Evolutionary conservation across 2,888 invertebrate species (phyloP), one percentile per base, ranked within the genome.

Genomic region (Sarcophaga variegata): DNA sequence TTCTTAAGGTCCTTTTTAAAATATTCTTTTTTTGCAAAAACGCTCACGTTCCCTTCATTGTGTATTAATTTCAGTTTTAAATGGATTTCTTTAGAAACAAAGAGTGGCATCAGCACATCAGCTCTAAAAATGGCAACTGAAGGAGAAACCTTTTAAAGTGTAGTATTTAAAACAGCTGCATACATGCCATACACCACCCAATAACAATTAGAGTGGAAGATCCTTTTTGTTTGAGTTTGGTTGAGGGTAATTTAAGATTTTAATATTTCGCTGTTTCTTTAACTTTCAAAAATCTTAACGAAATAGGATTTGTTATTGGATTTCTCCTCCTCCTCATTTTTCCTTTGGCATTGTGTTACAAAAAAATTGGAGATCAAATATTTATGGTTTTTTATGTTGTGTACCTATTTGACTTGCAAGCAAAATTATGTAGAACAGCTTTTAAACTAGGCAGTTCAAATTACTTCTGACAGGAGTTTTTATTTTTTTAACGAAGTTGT

Each of bases 141-240:
- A 72, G 8, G 37, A 10, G 10, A 37, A 86, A 77, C 69, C 72
- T 86, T 83, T 81, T 83, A 74, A 81, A 69, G 76, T 83, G 74
- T 72, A 77, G 77, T 83, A 78, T 86, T 80, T 77, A 64, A 77
- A 80, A 77, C 76, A 80, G 54, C 54, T 74, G 80, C 63, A 70
- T 49, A 49, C 62, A 80, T 10, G 3, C 37, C 37, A 37, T 37
- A 37, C 27, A 37, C 25, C 47, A 59, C 47, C 20, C 25, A 22
- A 14, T 22, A 25, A 64, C 22, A 22, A 62, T 62, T 10, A 62
- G 10, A 22, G 10, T 62, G 10, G 11, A 54, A 54, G 54, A 17
- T 54, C 14, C 54, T 54, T 54, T 2, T 17, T 49, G 14, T 49
- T 49, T 49, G 14, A 0, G 54, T 54, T 14, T 14, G 12, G 14